These are phyloP conservation scores for Meandrina meandrites DNA, from an alignment of 92 coral and sea anemone species.

Conservation along the genomic window DNA sequence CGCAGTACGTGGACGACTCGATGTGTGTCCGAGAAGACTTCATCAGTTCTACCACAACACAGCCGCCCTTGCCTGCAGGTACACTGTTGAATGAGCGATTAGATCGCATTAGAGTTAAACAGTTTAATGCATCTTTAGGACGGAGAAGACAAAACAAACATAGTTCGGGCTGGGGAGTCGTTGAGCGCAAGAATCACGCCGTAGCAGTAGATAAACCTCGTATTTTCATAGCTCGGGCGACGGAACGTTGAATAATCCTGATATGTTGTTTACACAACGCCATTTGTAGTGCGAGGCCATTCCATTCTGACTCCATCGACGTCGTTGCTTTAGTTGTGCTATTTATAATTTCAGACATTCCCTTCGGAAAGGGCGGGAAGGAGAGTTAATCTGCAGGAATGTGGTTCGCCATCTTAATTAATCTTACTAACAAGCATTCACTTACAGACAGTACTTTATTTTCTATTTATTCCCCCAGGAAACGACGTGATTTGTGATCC, in stretches of 20 bases:
- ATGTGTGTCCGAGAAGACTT: conserved; percentile 62
- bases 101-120: conserved; percentile 9
- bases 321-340: background rate
- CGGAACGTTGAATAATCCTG: background rate
- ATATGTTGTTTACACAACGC: background rate
- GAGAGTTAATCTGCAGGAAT: background rate
- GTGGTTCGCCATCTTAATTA: background rate
- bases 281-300: background rate
- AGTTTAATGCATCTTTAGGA: background rate
- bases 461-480: background rate
- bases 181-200: too few relatives aligned
- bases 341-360: conserved; percentile 14
- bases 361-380: conserved; percentile 31
- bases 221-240: background rate
- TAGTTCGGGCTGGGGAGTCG: background rate
- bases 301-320: background rate
- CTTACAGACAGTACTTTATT: background rate
- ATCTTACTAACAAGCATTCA: background rate
- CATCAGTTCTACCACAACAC: conserved; percentile 5
- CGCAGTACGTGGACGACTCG: conserved; percentile 41
- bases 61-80: conserved; percentile 31
- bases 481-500: background rate
- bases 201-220: background rate
- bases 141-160: background rate
- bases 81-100: conserved; percentile 3